These are phyloP conservation scores for Pseudomugil tenellus DNA, from an alignment of 2,797 vertebrate genomes.

Conservation along the genomic window DNA sequence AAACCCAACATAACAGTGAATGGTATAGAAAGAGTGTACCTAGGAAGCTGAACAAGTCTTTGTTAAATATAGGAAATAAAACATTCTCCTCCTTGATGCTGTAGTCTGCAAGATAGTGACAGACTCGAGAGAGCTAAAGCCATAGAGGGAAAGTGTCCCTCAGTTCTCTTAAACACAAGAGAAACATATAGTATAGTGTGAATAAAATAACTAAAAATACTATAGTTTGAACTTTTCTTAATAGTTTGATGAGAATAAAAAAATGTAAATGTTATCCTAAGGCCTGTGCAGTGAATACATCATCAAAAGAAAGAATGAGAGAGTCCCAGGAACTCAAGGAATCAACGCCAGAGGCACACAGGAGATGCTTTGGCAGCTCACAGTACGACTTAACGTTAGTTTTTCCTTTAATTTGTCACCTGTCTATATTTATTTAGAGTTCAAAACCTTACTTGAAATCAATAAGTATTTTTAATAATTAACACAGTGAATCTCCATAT, in stretches of 20 bases:
- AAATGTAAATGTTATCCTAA: conserved; percentile 9
- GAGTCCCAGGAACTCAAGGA: not conserved
- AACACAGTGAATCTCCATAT: conserved; percentile 6
- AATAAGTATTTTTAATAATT: conserved; percentile 11
- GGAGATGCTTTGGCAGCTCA: conserved; percentile 1
- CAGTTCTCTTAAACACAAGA: not conserved
- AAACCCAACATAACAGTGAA: no score
- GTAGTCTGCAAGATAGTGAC: no score
- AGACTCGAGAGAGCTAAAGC: not conserved
- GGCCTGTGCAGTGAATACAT: not conserved
- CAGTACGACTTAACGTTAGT: not conserved
- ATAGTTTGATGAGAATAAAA: conserved; percentile 5
- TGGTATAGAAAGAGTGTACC: no score
- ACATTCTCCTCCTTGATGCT: no score
- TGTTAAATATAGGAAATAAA: no score
- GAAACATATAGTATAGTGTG: not conserved
- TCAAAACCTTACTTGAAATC: not conserved
- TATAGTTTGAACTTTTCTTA: not conserved
- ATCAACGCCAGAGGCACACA: conserved; percentile 10
- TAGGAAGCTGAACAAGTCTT: no score
- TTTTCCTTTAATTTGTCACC: conserved; percentile 9
- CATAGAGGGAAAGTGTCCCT: not conserved
- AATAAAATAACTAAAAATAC: not conserved
- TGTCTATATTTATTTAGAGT: conserved; percentile 11
- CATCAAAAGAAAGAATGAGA: conserved; percentile 1